A percentile compares a stretch with the other conserved stretches of the same genome.
Evolutionary conservation across 2,888 invertebrate species (phyloP).

Genomic region (Cybosia mesomella): DNA sequence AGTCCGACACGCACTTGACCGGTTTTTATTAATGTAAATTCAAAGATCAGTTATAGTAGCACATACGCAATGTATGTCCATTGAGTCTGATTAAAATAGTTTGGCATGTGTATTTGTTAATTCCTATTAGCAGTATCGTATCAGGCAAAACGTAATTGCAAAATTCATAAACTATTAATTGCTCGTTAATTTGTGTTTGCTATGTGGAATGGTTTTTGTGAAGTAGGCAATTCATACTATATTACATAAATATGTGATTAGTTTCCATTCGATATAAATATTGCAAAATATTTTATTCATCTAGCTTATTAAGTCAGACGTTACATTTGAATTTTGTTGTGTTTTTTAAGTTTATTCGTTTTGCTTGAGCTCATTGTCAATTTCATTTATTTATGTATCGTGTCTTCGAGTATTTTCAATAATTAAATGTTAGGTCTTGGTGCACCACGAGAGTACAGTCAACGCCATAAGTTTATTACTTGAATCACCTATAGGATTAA

Average conservation of each 20-base stretch:
- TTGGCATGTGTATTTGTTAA: not conserved
- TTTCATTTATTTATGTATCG: not conserved
- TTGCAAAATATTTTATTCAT: not conserved
- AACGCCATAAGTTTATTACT: too few relatives aligned
- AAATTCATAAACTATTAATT: constrained; percentile 17
- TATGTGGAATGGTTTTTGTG: constrained; percentile 5
- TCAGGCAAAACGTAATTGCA: not conserved
- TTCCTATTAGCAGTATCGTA: constrained; percentile 4
- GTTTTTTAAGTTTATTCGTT: too few relatives aligned
- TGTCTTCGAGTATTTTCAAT: not conserved
- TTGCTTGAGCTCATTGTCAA: not conserved
- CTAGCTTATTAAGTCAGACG: not conserved
- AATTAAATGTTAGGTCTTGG: too few relatives aligned
- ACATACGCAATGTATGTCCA: not conserved
- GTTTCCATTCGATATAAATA: not conserved
- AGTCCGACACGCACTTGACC: too few relatives aligned
- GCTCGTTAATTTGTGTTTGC: constrained; percentile 7
- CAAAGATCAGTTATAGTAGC: too few relatives aligned
- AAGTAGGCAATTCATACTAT: not conserved
- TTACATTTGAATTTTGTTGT: not conserved
- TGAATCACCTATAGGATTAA: too few relatives aligned
- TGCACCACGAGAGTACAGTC: too few relatives aligned
- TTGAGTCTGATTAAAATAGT: not conserved
- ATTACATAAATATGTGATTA: not conserved
- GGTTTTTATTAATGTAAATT: too few relatives aligned